Percentiles rank a stretch among this genome's conserved stretches.
phyloP scores from a whole-genome alignment of 2,888 invertebrate genomes.

The Lithophane leautieri region DNA sequence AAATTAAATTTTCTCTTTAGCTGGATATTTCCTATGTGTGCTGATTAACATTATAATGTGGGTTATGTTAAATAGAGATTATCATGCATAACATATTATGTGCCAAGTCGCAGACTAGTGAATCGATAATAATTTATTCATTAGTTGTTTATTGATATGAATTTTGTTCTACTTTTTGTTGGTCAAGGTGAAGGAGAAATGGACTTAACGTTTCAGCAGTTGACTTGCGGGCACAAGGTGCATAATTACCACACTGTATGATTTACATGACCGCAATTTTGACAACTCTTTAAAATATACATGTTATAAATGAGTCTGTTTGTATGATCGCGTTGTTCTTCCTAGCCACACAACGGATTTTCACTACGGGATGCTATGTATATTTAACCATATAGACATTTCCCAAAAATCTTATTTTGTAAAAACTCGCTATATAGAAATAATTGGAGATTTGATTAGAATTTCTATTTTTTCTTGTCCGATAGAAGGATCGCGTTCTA shows the following conservation, averaged over 20 bases:
- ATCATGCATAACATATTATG: background rate
- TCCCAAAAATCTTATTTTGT: no score
- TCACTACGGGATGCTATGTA: no score
- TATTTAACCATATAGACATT: no score
- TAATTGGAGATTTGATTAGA: no score
- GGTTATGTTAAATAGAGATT: conserved; percentile 4
- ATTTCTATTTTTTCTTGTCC: background rate
- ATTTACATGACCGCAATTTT: background rate
- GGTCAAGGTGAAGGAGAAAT: background rate
- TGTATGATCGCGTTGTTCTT: no score
- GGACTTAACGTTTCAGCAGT: background rate
- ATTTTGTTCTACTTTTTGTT: conserved; percentile 8
- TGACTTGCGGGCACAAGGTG: background rate
- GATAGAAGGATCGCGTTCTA: no score
- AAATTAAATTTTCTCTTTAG: background rate
- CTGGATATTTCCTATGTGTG: conserved; percentile 3
- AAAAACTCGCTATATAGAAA: no score
- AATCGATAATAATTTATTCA: background rate
- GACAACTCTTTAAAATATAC: background rate
- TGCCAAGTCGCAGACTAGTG: background rate
- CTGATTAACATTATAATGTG: conserved; percentile 12
- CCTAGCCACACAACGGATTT: no score
- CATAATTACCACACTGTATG: background rate
- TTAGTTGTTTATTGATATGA: background rate
- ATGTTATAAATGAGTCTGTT: background rate